Evolutionary conservation across 2,113 vertebrate species (phyloP).

Genomic region (Nettapus auritus): DNA sequence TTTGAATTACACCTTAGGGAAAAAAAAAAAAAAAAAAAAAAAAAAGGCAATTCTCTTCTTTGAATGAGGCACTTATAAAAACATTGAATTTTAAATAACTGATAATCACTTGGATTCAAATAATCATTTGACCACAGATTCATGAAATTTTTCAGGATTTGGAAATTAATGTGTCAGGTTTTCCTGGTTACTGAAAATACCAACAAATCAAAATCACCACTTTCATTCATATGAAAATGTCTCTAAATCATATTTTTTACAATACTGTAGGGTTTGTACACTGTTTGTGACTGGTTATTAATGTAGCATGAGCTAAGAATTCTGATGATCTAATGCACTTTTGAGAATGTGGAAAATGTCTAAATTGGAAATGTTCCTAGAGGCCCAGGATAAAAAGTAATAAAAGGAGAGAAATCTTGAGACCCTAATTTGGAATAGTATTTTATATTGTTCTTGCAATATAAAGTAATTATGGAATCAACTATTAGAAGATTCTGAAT

Average conservation of each 20-base stretch:
- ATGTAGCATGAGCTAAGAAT: neutral
- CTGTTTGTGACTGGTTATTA: neutral
- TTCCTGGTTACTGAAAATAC: neutral
- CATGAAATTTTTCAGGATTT: neutral
- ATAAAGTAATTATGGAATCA: conserved; percentile 76
- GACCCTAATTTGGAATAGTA: conserved; percentile 51
- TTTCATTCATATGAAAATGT: neutral
- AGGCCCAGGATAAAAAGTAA: neutral
- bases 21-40: neutral
- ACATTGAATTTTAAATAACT: neutral
- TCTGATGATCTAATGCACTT: conserved; percentile 3
- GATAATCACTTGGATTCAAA: neutral
- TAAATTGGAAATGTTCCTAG: neutral
- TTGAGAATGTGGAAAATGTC: neutral
- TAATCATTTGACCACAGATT: neutral
- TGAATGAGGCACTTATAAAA: neutral
- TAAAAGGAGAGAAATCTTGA: conserved; percentile 46
- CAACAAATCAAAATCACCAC: neutral
- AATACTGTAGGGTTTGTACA: neutral
- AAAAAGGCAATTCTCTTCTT: neutral
- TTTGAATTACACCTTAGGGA: neutral
- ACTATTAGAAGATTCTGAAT: conserved; percentile 75
- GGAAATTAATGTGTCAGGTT: neutral
- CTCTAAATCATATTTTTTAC: neutral
- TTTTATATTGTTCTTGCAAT: conserved; percentile 59